A percentile compares a stretch with the other conserved stretches of the same genome.
phyloP scores from a whole-genome alignment of 2,888 invertebrate species.

The Lithosia quadra region DNA sequence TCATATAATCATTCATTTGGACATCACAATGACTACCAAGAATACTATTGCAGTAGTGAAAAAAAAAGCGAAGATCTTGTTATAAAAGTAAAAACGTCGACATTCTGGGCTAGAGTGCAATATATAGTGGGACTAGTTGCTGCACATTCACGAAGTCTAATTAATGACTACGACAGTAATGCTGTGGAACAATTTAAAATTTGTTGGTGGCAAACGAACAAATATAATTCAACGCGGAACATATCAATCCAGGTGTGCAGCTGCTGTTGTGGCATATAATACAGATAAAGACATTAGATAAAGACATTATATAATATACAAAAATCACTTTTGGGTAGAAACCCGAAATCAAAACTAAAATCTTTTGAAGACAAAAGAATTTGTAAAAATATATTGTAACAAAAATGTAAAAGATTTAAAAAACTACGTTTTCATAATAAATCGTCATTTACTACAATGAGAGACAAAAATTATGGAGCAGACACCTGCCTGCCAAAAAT shows the following conservation, averaged over 20 bases:
- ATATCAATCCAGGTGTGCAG: conserved; percentile 19
- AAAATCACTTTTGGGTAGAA: not conserved
- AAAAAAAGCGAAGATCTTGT: not conserved
- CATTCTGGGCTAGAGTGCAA: conserved; percentile 26
- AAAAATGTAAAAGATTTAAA: not conserved
- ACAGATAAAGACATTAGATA: too few species aligned
- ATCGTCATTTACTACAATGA: not conserved
- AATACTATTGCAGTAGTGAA: not conserved
- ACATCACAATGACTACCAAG: not conserved
- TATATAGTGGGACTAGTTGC: conserved; percentile 1
- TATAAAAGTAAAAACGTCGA: conserved; percentile 10
- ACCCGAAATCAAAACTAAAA: not conserved
- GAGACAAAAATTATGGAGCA: conserved; percentile 8
- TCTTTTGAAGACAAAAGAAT: not conserved
- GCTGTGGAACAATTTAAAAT: conserved; percentile 16
- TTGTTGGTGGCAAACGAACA: conserved; percentile 21
- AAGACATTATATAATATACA: not conserved
- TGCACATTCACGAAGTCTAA: conserved; percentile 1
- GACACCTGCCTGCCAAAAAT: conserved; percentile 1
- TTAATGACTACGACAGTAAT: conserved; percentile 18
- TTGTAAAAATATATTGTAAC: not conserved
- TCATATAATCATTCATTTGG: conserved; percentile 17
- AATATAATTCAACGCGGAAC: conserved; percentile 10
- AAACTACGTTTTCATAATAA: not conserved
- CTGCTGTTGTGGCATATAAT: conserved; percentile 14